Conservation (phyloP, 1,140 invertebrate species). For the Procambarus virginalis region DNA sequence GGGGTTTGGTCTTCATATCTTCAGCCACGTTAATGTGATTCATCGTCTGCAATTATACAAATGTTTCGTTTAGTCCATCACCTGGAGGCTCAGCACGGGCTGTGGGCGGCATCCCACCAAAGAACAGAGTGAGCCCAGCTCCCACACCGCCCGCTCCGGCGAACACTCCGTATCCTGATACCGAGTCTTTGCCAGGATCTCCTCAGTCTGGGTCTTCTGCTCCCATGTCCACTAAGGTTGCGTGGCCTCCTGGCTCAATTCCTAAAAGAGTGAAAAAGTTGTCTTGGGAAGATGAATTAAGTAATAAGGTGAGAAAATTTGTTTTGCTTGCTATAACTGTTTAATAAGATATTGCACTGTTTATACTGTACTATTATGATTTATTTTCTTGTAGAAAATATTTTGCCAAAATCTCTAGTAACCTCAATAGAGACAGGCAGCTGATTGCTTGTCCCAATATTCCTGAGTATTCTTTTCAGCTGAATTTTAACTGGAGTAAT, state of each 20-base stretch:
- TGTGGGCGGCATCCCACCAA: slow-evolving; percentile 53
- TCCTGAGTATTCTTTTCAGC: too few species aligned
- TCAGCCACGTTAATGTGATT: too few species aligned
- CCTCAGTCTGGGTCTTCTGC: slow-evolving; percentile 65
- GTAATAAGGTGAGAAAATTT: slow-evolving; percentile 53
- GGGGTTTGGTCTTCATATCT: too few species aligned
- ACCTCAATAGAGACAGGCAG: too few species aligned
- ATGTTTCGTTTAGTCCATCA: slow-evolving; percentile 30
- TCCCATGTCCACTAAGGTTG: slow-evolving; percentile 48
- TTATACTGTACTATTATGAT: too few species aligned
- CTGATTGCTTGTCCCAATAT: too few species aligned
- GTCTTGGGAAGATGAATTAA: slow-evolving; percentile 82
- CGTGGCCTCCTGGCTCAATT: slow-evolving; percentile 78
- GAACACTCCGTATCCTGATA: slow-evolving; percentile 55
- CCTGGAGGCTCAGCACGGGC: slow-evolving; percentile 63
- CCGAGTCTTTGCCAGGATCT: slow-evolving; percentile 7
- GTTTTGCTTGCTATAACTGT: neutral
- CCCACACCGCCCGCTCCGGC: slow-evolving; percentile 44
- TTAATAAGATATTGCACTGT: too few species aligned
- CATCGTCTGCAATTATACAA: neutral
- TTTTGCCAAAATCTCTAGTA: too few species aligned
- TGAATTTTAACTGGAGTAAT: too few species aligned
- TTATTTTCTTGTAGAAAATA: too few species aligned
- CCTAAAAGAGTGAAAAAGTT: slow-evolving; percentile 82
- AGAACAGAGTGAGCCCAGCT: slow-evolving; percentile 48